These are phyloP conservation scores for Mechanitis messenoides DNA, from an alignment of 2,888 invertebrate species.

Conservation along the genomic window DNA sequence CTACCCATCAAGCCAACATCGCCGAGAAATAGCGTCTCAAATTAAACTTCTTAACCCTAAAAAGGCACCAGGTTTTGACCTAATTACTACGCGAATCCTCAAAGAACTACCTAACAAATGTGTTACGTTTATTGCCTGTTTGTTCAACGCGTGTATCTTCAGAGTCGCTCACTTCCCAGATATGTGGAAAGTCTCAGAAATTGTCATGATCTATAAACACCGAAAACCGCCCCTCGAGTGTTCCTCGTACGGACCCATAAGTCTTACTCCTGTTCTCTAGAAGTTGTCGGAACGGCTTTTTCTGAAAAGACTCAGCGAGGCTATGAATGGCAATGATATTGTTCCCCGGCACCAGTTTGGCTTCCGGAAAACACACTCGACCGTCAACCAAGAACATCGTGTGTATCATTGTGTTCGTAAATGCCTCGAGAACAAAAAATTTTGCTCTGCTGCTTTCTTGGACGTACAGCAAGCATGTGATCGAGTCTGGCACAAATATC, in stretches of 20 bases:
- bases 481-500: no score
- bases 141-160: constrained; percentile 8
- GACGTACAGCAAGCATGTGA: no score
- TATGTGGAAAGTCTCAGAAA: constrained; percentile 29
- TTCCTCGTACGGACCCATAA: no score
- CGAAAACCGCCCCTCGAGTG: constrained; percentile 22
- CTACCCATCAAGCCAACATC: no score
- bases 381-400: constrained; percentile 11
- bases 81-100: not conserved
- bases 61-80: constrained; percentile 6
- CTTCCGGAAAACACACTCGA: constrained; percentile 11
- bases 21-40: no score
- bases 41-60: not conserved
- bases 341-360: constrained; percentile 10
- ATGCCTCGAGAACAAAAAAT: no score
- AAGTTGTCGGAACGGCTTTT: no score
- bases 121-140: not conserved
- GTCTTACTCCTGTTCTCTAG: no score
- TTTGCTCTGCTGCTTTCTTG: no score
- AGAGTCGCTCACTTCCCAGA: constrained; percentile 14
- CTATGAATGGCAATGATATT: no score
- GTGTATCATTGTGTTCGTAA: not conserved
- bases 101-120: constrained; percentile 7
- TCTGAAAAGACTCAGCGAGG: no score
- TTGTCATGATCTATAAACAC: constrained; percentile 30